A percentile compares a stretch with the other conserved stretches of the same genome.
Conservation (phyloP, 1,140 invertebrate genomes). For the Lordiphosa mommai region DNA sequence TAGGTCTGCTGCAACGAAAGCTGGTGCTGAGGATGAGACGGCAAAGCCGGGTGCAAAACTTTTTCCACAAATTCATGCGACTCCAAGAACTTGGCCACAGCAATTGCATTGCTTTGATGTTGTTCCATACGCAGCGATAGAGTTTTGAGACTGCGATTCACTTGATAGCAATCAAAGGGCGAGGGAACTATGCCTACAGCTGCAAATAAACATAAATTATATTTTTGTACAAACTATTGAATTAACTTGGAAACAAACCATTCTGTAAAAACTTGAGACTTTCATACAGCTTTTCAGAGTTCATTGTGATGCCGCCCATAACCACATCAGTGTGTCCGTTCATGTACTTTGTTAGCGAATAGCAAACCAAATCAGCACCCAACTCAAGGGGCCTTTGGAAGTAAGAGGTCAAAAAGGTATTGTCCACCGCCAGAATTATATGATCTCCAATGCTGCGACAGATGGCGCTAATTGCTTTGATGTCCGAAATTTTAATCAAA, state of each 20-base stretch:
- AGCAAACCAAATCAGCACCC: constrained; percentile 95
- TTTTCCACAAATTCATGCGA: constrained; percentile 87
- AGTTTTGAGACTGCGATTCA: constrained; percentile 97
- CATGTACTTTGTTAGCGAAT: constrained; percentile 99
- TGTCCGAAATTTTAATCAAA: constrained; percentile 93
- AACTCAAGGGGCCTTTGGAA: constrained; percentile 94
- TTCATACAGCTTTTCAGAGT: constrained; percentile 86
- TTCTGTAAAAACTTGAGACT: constrained; percentile 94
- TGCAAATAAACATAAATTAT: constrained; percentile 54
- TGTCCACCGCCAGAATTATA: constrained; percentile 95
- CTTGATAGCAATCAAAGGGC: constrained; percentile 97
- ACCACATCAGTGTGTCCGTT: constrained; percentile 99
- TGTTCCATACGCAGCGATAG: constrained; percentile 94
- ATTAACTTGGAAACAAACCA: constrained; percentile 81
- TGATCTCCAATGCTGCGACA: constrained; percentile 82
- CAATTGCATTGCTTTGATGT: constrained; percentile 89
- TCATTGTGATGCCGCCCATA: constrained; percentile 94
- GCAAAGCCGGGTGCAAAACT: constrained; percentile 92
- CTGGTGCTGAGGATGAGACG: constrained; percentile 95
- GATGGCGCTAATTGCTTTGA: constrained; percentile 86
- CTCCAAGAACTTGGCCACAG: constrained; percentile 90
- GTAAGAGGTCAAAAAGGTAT: constrained; percentile 98
- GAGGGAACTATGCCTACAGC: constrained; percentile 95
- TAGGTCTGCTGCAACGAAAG: constrained; percentile 90
- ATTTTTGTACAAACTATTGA: constrained; percentile 8